A percentile compares a stretch with the other conserved stretches of the same genome.
Conservation (phyloP, 2,113 vertebrate species). For the Sebastes fasciatus region DNA sequence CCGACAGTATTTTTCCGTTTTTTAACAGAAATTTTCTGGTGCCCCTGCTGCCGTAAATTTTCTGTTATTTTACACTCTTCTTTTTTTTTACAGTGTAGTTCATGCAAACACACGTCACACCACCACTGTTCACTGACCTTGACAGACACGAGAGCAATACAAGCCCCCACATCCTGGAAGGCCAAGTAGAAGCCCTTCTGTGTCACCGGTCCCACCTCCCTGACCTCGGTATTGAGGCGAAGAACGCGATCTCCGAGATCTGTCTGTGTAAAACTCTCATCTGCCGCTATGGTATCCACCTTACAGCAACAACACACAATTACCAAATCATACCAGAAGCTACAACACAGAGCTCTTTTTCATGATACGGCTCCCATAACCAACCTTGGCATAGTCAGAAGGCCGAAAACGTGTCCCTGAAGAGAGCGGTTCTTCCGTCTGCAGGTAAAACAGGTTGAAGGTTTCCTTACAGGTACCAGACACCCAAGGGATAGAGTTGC, state of each 20-base stretch:
- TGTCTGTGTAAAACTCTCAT: slow-evolving; percentile 99
- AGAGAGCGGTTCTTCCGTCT: slow-evolving; percentile 90
- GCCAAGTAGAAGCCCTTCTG: slow-evolving; percentile 96
- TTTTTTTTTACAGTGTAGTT: background rate
- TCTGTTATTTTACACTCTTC: too few species aligned
- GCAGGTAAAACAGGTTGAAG: slow-evolving; percentile 97
- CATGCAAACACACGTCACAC: background rate
- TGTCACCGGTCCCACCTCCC: slow-evolving; percentile 94
- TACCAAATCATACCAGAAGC: background rate
- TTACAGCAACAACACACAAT: slow-evolving; percentile 68
- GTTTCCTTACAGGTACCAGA: slow-evolving; percentile 98
- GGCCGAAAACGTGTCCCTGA: slow-evolving; percentile 87
- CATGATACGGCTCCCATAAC: background rate
- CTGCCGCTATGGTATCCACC: slow-evolving; percentile 98
- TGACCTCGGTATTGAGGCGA: slow-evolving; percentile 96
- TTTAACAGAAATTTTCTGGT: too few species aligned
- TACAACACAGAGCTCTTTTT: background rate
- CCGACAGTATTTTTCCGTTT: too few species aligned
- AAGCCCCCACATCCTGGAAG: slow-evolving; percentile 98
- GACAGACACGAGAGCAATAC: slow-evolving; percentile 96
- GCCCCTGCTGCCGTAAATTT: too few species aligned
- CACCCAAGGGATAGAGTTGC: slow-evolving; percentile 98
- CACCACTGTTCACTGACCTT: slow-evolving; percentile 69
- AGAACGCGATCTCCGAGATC: slow-evolving; percentile 98
- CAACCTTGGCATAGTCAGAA: slow-evolving; percentile 89